Percentiles rank a stretch among this genome's conserved stretches.
These are phyloP conservation scores for Lutraria lutraria DNA, from an alignment of 2,888 invertebrate genomes.

Conservation along the genomic window DNA sequence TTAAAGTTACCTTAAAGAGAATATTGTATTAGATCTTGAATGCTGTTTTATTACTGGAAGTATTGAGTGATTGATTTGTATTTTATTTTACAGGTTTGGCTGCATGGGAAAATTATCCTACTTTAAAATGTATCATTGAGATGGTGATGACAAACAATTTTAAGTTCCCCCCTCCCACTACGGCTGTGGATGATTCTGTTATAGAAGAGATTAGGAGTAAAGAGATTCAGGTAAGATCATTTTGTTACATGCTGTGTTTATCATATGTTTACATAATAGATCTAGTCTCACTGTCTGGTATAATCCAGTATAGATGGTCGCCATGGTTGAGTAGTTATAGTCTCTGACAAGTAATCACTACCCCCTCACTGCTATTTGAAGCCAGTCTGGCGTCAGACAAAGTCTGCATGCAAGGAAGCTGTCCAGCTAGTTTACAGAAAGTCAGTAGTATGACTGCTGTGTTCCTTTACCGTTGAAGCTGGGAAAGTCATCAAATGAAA, in stretches of 20 bases:
- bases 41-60: neutral
- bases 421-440: no score
- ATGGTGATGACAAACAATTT: conserved; percentile 97
- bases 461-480: no score
- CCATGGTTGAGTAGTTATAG: no score
- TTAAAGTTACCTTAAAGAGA: no score
- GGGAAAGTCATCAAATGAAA: no score
- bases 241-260: neutral
- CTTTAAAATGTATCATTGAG: conserved; percentile 95
- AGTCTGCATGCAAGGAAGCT: no score
- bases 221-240: conserved; percentile 82
- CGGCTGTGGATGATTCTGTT: conserved; percentile 87
- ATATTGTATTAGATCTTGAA: no score
- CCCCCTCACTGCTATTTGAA: no score
- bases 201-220: conserved; percentile 82
- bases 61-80: neutral
- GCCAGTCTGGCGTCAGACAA: neutral
- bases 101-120: conserved; percentile 96
- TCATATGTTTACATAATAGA: neutral
- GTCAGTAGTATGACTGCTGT: no score
- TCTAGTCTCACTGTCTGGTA: no score
- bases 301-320: no score
- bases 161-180: conserved; percentile 92
- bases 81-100: conserved; percentile 86
- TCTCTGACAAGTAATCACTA: no score